These are phyloP conservation scores for Sarcoramphus papa DNA, from an alignment of 2,797 vertebrate species.

Conservation along the genomic window DNA sequence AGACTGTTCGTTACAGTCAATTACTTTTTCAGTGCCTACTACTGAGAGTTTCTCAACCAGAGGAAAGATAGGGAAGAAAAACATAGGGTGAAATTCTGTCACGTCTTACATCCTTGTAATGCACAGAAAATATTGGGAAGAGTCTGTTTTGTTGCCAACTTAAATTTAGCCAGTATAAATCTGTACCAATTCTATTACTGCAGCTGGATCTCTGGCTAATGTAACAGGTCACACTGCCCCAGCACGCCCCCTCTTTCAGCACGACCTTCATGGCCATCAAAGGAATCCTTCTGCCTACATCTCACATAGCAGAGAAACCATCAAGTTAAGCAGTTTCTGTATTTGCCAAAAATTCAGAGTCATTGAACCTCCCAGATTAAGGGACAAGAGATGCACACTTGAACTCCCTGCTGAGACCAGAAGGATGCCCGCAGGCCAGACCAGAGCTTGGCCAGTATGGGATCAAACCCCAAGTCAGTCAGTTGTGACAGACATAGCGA, in stretches of 20 bases:
- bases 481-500: rapidly evolving
- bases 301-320: neutral
- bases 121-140: neutral
- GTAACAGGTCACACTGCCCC: neutral
- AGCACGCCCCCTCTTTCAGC: neutral
- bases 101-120: neutral
- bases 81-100: rapidly evolving
- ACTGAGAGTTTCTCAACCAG: neutral
- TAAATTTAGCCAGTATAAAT: neutral
- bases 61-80: neutral
- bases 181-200: neutral
- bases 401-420: neutral
- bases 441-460: neutral
- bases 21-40: neutral
- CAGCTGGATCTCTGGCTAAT: neutral
- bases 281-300: neutral
- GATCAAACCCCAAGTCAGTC: no score
- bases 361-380: no score
- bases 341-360: neutral
- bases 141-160: neutral
- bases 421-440: neutral
- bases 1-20: neutral
- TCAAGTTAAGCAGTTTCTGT: neutral
- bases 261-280: neutral
- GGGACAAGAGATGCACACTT: neutral